phyloP scores from a whole-genome alignment of 2,113 vertebrate species.

The Hydropotes inermis region DNA sequence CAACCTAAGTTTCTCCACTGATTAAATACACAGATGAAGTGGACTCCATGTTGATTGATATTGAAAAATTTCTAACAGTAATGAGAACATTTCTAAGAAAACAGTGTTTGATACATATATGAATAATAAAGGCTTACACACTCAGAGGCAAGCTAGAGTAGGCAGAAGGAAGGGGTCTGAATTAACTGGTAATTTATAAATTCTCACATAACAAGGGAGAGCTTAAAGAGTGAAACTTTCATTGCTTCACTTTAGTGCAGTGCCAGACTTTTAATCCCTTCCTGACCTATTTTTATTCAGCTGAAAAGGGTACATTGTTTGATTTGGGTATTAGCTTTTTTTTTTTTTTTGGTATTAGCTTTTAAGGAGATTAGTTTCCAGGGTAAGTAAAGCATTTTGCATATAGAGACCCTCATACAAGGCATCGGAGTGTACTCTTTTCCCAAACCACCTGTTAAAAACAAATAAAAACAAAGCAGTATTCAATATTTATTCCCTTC shows the following conservation, averaged over 20 bases:
- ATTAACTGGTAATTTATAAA: constrained; percentile 36
- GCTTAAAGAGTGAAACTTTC: constrained; percentile 9
- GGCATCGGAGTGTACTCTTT: not conserved
- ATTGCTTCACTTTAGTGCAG: not conserved
- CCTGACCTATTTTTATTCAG: constrained; percentile 61
- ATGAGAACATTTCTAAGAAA: not conserved
- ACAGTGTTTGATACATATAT: not conserved
- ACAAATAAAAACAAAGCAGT: not conserved
- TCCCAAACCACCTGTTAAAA: constrained; percentile 20
- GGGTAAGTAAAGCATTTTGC: constrained; percentile 57
- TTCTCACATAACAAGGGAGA: constrained; percentile 27
- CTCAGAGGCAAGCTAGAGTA: not conserved
- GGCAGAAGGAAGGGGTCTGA: not conserved
- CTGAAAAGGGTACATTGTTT: constrained; percentile 62
- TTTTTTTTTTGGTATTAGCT: constrained; percentile 41
- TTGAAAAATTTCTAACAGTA: not conserved
- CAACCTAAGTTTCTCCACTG: not conserved
- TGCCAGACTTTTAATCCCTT: constrained; percentile 63
- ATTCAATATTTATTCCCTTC: constrained; percentile 3
- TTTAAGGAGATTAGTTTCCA: constrained; percentile 74
- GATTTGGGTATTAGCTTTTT: constrained; percentile 62
- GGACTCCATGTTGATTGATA: not conserved
- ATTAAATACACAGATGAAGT: not conserved
- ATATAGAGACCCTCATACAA: constrained; percentile 14
- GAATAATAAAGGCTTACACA: not conserved